These are phyloP conservation scores for Meta bourneti DNA, from an alignment of 2,888 invertebrate species.

Conservation along the genomic window DNA sequence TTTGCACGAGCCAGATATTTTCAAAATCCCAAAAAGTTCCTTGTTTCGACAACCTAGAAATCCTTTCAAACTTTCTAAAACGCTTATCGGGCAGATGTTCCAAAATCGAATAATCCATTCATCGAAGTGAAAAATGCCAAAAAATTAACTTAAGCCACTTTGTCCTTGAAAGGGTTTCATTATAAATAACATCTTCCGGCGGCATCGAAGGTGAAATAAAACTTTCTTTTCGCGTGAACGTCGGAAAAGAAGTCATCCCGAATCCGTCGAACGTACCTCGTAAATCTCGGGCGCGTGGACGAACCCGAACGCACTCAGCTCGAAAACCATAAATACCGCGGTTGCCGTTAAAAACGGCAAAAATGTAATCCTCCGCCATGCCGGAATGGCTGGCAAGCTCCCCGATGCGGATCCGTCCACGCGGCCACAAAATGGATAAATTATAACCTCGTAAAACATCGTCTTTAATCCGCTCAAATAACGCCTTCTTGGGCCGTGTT, in stretches of 20 bases:
- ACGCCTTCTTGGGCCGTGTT: slow-evolving; percentile 28
- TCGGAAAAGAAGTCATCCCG: slow-evolving; percentile 40
- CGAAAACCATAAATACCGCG: slow-evolving; percentile 60
- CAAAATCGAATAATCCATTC: background rate
- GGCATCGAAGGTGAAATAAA: slow-evolving; percentile 44
- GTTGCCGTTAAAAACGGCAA: slow-evolving; percentile 62
- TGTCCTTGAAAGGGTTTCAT: background rate
- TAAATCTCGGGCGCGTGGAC: slow-evolving; percentile 40
- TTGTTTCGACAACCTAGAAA: no score
- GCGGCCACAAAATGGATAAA: slow-evolving; percentile 40
- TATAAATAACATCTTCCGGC: slow-evolving; percentile 38
- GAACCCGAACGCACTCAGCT: slow-evolving; percentile 49
- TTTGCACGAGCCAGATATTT: no score
- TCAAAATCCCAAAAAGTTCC: no score
- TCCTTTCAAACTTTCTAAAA: no score
- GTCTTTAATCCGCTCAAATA: slow-evolving; percentile 69
- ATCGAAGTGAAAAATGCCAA: background rate
- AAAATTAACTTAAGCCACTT: background rate
- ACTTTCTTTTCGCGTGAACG: slow-evolving; percentile 59
- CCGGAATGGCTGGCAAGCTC: background rate
- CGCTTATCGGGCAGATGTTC: background rate
- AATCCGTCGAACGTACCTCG: slow-evolving; percentile 5
- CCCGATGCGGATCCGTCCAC: slow-evolving; percentile 25
- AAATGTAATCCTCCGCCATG: slow-evolving; percentile 51
- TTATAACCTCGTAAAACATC: slow-evolving; percentile 70